Evolutionary conservation across 2,888 invertebrate genomes (phyloP), one percentile per base, ranked within the genome.

Genomic region (Mystacides longicornis): DNA sequence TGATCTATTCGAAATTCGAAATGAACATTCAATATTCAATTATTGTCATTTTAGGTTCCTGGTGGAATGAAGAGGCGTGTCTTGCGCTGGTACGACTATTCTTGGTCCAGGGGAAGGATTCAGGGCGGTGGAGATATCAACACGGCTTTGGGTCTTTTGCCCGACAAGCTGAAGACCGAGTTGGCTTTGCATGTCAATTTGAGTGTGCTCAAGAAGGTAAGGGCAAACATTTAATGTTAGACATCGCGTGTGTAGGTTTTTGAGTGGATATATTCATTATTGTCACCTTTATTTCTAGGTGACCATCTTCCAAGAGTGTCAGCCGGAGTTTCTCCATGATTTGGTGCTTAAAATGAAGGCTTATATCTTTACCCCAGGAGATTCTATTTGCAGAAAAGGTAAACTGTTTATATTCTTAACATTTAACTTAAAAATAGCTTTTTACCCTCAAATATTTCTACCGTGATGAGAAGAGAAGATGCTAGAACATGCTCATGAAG

Each of bases 341-440:
- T 81, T 97, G 63, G 96, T 97, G 60, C 80, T 97, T 62, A 97
- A 97, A 78, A 97, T 97, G 96, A 92, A 92, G 74, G 95, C 96
- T 5, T 96, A 93, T 71, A 97, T 97, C 70, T 97, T 97, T 73
- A 97, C 96, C 21, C 96, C 96, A 0, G 96, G 96, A 20, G 96
- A 97, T 72, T 89, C 95, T 58, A 95, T 97, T 68, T 96, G 96
- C 69, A 83, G 96, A 37, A 93, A 95, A 75, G 96, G 93, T 65
- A 74, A 48, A 7, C 5, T 20, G n/a, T n/a, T n/a, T n/a, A n/a
- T n/a, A n/a, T n/a, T n/a, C n/a, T n/a, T n/a, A n/a, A n/a, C n/a
- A n/a, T n/a, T n/a, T n/a, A n/a, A n/a, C n/a, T n/a, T n/a, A n/a
- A n/a, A n/a, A n/a, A n/a, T n/a, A n/a, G n/a, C n/a, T n/a, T n/a